Percentiles rank a stretch among this genome's conserved stretches.
Conservation (phyloP, 2,888 invertebrate species). For the Beris morrisii region DNA sequence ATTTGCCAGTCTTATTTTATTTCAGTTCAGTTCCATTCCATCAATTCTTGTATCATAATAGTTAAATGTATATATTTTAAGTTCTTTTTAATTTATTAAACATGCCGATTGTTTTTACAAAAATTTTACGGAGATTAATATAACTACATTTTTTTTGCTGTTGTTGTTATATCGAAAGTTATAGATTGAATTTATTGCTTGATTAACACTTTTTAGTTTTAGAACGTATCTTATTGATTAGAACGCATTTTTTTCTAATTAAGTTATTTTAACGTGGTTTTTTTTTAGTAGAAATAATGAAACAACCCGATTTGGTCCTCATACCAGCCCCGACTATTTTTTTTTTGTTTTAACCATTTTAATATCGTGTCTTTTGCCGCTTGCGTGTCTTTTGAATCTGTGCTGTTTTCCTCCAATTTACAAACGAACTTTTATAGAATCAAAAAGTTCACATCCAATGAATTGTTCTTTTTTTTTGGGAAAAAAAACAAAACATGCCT, state of each 20-base stretch:
- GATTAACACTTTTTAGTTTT: conserved; percentile 3
- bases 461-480: too few species aligned
- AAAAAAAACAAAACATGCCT: background rate
- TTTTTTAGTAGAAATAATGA: background rate
- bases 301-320: conserved; percentile 51
- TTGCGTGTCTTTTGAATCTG: too few species aligned
- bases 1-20: conserved; percentile 16
- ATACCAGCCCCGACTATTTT: conserved; percentile 48
- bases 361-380: background rate
- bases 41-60: background rate
- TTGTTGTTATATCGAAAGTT: too few species aligned
- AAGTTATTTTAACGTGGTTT: background rate
- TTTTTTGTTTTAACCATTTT: too few species aligned
- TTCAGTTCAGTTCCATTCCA: conserved; percentile 17
- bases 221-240: background rate
- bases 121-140: background rate
- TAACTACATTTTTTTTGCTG: background rate
- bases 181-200: conserved; percentile 25
- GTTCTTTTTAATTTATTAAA: too few species aligned
- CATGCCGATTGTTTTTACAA: too few species aligned
- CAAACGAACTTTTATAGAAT: too few species aligned
- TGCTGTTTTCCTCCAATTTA: too few species aligned
- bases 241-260: conserved; percentile 14
- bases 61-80: too few species aligned
- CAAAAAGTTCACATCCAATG: too few species aligned